These are phyloP conservation scores for Thalassaphorura encarpata DNA, from an alignment of 1,140 invertebrate genomes.

Conservation along the genomic window DNA sequence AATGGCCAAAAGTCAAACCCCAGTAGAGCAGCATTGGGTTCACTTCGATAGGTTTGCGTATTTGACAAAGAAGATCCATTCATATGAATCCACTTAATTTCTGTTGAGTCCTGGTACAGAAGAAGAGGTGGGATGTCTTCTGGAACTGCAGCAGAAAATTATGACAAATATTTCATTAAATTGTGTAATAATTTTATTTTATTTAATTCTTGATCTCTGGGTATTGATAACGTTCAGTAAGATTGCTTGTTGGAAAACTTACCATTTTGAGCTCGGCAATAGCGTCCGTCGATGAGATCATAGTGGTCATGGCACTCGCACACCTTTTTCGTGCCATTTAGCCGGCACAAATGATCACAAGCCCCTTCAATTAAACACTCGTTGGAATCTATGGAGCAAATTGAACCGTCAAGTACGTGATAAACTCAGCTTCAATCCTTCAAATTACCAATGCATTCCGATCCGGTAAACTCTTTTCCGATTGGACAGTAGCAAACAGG, in stretches of 20 bases:
- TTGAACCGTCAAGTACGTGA: background rate
- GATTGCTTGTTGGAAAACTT: slow-evolving; percentile 32
- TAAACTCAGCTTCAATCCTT: slow-evolving; percentile 3
- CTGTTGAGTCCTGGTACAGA: slow-evolving; percentile 45
- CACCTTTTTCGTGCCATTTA: slow-evolving; percentile 55
- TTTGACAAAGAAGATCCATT: slow-evolving; percentile 43
- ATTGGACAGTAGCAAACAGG: slow-evolving; percentile 59
- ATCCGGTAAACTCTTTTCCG: slow-evolving; percentile 50
- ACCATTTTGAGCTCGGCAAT: slow-evolving; percentile 60
- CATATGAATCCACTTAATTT: slow-evolving; percentile 44
- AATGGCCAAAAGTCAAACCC: slow-evolving; percentile 39
- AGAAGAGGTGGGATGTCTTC: slow-evolving; percentile 42
- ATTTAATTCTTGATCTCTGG: background rate
- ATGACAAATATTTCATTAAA: slow-evolving; percentile 3
- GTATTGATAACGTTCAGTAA: no score
- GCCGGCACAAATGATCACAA: slow-evolving; percentile 70
- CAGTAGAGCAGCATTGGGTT: slow-evolving; percentile 42
- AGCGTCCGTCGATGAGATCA: slow-evolving; percentile 40
- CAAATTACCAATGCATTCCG: slow-evolving; percentile 48
- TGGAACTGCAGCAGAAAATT: slow-evolving; percentile 40
- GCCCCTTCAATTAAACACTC: slow-evolving; percentile 59
- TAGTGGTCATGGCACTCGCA: slow-evolving; percentile 72
- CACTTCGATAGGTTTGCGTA: slow-evolving; percentile 37
- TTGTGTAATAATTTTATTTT: slow-evolving; percentile 8
- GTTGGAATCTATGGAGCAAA: slow-evolving; percentile 51